Evolutionary conservation across 2,797 vertebrate genomes (phyloP).

Genomic region (Apodemus agrarius): DNA sequence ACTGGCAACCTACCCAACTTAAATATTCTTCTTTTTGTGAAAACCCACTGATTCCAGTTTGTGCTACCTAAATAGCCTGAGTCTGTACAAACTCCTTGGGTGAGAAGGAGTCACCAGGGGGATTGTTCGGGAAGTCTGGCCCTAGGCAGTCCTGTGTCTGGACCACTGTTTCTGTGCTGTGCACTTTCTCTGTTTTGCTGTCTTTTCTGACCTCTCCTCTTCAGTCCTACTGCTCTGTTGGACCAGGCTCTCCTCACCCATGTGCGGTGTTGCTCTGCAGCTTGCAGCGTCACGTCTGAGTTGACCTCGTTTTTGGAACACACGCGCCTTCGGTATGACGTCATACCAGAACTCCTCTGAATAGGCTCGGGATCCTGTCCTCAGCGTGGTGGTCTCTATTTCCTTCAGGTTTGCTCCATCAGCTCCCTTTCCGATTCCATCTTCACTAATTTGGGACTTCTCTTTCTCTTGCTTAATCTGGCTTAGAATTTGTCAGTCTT

Average conservation of each 20-base stretch:
- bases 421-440: neutral
- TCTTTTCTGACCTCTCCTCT: neutral
- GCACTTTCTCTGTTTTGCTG: neutral
- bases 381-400: no score
- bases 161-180: neutral
- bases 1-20: neutral
- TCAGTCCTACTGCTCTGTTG: no score
- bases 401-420: neutral
- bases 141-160: neutral
- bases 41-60: neutral
- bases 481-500: neutral
- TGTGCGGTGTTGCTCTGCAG: neutral
- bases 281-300: no score
- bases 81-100: neutral
- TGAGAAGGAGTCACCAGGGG: neutral
- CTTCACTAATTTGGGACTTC: neutral
- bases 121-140: neutral
- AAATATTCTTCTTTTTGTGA: neutral
- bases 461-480: neutral
- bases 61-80: neutral
- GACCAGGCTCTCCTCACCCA: neutral
- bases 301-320: neutral
- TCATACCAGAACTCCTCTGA: neutral
- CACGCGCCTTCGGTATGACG: neutral
- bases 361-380: no score